phyloP scores from a whole-genome alignment of 2,113 vertebrate genomes.

The Tichodroma muraria region DNA sequence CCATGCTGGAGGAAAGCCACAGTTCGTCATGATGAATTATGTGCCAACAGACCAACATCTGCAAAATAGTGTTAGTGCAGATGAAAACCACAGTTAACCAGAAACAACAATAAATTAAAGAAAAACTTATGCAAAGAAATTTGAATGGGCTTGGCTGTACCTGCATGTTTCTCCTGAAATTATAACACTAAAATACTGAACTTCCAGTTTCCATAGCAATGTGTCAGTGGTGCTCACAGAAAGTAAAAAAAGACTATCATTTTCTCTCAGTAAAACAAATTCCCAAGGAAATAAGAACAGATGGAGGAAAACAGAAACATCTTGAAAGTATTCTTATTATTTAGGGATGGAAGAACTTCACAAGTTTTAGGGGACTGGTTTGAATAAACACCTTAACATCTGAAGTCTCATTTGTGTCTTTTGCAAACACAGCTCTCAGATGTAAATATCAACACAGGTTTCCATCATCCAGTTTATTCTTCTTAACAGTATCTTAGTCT shows the following conservation, averaged over 20 bases:
- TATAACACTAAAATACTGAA: neutral
- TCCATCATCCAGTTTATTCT: neutral
- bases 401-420: neutral
- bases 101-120: neutral
- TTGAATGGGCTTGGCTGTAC: neutral
- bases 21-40: neutral
- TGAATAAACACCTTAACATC: neutral
- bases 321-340: neutral
- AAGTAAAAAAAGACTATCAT: slow-evolving; percentile 13
- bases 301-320: slow-evolving; percentile 5
- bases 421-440: neutral
- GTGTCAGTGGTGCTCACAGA: neutral
- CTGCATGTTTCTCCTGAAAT: neutral
- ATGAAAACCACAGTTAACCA: neutral
- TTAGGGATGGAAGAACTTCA: neutral
- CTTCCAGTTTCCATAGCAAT: slow-evolving; percentile 49
- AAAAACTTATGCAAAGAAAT: neutral
- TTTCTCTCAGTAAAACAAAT: slow-evolving; percentile 18
- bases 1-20: neutral
- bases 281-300: slow-evolving; percentile 21
- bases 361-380: neutral
- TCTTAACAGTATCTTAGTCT: neutral
- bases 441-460: neutral
- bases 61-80: neutral
- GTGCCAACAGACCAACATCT: neutral